phyloP scores from a whole-genome alignment of 1,140 invertebrate genomes.

The Dendrolimus kikuchii region DNA sequence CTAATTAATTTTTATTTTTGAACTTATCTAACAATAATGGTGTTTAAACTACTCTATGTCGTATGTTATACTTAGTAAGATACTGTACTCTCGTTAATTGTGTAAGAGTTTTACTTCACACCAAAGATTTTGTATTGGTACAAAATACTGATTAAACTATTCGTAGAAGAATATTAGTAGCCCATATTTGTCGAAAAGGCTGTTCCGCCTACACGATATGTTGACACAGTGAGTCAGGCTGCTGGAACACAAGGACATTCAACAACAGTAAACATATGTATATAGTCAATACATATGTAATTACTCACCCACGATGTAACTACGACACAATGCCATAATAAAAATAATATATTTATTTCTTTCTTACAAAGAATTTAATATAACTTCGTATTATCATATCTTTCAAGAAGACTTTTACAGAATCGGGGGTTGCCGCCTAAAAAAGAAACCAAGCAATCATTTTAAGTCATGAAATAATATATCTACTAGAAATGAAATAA shows the following conservation, averaged over 20 bases:
- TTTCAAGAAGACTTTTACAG: neutral
- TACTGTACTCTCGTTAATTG: too few relatives aligned
- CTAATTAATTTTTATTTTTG: too few relatives aligned
- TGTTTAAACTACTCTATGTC: too few relatives aligned
- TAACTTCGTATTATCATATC: neutral
- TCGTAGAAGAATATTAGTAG: neutral
- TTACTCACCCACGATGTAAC: conserved; percentile 30
- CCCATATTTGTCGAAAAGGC: conserved; percentile 25
- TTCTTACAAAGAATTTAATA: conserved; percentile 8
- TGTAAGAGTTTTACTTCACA: too few relatives aligned
- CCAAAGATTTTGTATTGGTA: neutral
- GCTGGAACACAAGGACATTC: conserved; percentile 54
- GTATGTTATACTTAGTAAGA: too few relatives aligned
- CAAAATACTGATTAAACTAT: neutral
- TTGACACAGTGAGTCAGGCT: conserved; percentile 62
- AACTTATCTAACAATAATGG: too few relatives aligned
- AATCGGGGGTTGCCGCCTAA: too few relatives aligned
- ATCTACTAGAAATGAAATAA: too few relatives aligned
- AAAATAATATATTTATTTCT: neutral
- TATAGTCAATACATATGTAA: conserved; percentile 38
- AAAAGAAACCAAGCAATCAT: too few relatives aligned
- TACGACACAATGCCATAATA: neutral
- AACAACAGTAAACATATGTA: conserved; percentile 50
- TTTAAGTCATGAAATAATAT: too few relatives aligned
- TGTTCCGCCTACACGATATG: conserved; percentile 51